Evolutionary conservation across 2,888 invertebrate species (phyloP).

Genomic region (Drosophila neonasuta): DNA sequence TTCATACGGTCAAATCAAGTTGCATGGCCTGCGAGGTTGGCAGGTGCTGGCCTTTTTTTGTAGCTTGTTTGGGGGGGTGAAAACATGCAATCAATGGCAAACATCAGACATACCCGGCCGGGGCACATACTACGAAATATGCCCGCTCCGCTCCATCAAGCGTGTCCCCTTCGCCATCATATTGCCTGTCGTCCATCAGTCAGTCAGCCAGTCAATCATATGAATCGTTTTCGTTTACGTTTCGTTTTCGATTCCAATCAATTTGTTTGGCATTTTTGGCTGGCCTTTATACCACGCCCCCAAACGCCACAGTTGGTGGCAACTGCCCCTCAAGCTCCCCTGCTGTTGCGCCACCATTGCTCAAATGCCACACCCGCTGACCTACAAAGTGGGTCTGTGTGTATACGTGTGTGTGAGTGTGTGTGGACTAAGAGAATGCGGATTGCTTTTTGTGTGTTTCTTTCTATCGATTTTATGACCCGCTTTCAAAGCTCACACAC

Average conservation of each 20-base stretch:
- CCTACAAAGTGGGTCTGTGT: slow-evolving; percentile 7
- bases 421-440: slow-evolving; percentile 22
- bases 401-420: neutral
- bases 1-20: slow-evolving; percentile 6
- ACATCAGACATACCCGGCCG: slow-evolving; percentile 32
- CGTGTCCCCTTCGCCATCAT: slow-evolving; percentile 16
- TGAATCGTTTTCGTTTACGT: slow-evolving; percentile 76
- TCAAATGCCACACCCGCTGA: slow-evolving; percentile 24
- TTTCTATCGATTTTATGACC: slow-evolving; percentile 56
- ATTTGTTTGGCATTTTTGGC: slow-evolving; percentile 74
- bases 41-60: slow-evolving; percentile 26
- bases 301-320: slow-evolving; percentile 3
- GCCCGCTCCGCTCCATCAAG: slow-evolving; percentile 3
- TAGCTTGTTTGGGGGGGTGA: neutral
- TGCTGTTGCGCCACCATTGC: neutral
- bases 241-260: slow-evolving; percentile 75
- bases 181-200: slow-evolving; percentile 55
- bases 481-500: slow-evolving; percentile 32
- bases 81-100: slow-evolving; percentile 55
- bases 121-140: neutral
- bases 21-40: slow-evolving; percentile 1
- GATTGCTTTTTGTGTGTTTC: slow-evolving; percentile 29
- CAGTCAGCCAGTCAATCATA: slow-evolving; percentile 70
- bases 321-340: neutral
- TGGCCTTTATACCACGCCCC: slow-evolving; percentile 37